These are phyloP conservation scores for Balearica regulorum DNA, from an alignment of 2,797 vertebrate species.

Conservation along the genomic window DNA sequence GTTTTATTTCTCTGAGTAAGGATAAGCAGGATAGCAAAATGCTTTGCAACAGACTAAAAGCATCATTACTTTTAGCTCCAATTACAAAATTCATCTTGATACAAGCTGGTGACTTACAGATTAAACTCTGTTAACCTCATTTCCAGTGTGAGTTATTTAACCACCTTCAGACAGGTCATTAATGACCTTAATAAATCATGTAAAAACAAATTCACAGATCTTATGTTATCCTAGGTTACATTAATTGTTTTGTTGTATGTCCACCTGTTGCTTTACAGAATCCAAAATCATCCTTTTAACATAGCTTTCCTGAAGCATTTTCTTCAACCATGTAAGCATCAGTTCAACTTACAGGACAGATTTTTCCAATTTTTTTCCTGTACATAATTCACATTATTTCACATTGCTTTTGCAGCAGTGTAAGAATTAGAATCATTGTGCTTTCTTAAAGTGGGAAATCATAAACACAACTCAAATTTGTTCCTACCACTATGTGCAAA, in stretches of 20 bases:
- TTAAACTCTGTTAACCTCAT: neutral
- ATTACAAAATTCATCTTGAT: neutral
- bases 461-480: neutral
- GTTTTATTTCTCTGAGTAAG: neutral
- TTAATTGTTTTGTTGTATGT: neutral
- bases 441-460: neutral
- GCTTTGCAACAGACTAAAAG: neutral
- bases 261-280: neutral
- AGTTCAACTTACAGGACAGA: neutral
- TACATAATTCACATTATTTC: neutral
- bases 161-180: neutral
- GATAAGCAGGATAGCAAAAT: neutral
- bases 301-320: neutral
- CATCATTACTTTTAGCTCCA: neutral
- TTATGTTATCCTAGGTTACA: neutral
- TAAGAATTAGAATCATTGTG: neutral
- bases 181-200: neutral
- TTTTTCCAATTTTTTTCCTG: neutral
- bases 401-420: neutral
- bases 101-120: neutral
- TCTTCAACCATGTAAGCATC: neutral
- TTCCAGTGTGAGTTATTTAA: neutral
- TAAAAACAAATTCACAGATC: neutral
- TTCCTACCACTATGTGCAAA: neutral
- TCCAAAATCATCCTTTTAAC: neutral